A percentile compares a stretch with the other conserved stretches of the same genome.
These are phyloP conservation scores for Furnarius figulus DNA, from an alignment of 2,113 vertebrate species.

Conservation along the genomic window DNA sequence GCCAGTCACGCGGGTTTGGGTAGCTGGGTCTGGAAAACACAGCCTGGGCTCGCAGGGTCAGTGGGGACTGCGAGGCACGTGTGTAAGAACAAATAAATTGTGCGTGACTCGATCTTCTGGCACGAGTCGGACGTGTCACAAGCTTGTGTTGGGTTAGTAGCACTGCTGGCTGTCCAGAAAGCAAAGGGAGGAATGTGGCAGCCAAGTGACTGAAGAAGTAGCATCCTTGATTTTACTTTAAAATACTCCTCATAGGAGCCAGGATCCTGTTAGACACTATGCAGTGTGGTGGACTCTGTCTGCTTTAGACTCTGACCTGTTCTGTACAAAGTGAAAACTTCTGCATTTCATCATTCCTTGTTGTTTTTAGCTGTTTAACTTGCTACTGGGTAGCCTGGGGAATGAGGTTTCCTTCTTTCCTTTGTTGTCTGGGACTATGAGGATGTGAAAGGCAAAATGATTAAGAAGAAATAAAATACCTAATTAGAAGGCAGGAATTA, in stretches of 20 bases:
- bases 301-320: background rate
- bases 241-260: background rate
- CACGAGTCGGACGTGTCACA: background rate
- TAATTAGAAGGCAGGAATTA: background rate
- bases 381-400: fast-evolving
- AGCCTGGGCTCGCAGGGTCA: background rate
- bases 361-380: background rate
- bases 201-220: background rate
- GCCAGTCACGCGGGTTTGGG: background rate
- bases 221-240: background rate
- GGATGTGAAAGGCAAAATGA: background rate
- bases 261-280: background rate
- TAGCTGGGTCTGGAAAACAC: background rate
- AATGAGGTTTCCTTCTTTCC: background rate
- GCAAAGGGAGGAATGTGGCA: background rate
- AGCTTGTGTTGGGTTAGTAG: background rate
- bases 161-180: background rate
- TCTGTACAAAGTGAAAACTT: background rate
- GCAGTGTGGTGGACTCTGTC: fast-evolving
- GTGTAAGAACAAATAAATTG: background rate
- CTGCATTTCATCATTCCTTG: background rate
- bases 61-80: fast-evolving
- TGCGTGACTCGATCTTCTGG: background rate
- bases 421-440: background rate
- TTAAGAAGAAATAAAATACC: background rate